Conservation (phyloP, 2,797 vertebrate genomes). For the Numenius phaeopus region DNA sequence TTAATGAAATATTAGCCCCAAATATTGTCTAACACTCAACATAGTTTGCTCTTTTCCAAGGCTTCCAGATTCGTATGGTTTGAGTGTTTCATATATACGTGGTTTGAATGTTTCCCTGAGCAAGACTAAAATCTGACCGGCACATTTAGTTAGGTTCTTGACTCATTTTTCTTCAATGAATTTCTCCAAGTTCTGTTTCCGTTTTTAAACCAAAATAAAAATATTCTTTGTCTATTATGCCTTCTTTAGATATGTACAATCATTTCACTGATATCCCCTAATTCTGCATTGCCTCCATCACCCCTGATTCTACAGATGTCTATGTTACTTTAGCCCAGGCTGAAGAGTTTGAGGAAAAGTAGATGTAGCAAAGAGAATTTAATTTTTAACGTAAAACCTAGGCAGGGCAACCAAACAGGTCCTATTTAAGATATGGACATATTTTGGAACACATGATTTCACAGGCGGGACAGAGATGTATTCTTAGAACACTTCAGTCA, state of each 20-base stretch:
- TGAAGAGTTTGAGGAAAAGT: background rate
- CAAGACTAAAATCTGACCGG: background rate
- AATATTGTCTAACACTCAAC: background rate
- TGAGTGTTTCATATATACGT: background rate
- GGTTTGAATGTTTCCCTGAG: background rate
- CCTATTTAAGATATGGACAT: background rate
- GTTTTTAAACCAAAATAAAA: background rate
- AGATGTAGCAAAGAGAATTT: background rate
- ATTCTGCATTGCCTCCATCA: background rate
- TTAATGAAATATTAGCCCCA: background rate
- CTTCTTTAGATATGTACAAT: background rate
- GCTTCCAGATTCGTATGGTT: background rate
- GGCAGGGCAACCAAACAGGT: background rate
- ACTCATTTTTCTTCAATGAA: background rate
- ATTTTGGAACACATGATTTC: background rate
- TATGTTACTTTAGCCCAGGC: rapidly evolving
- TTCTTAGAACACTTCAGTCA: background rate
- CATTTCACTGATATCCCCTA: background rate
- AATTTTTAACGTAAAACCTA: background rate
- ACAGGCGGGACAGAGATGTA: background rate
- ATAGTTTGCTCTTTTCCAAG: background rate
- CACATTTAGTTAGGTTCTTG: background rate
- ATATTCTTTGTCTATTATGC: background rate
- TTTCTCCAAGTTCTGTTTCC: background rate
- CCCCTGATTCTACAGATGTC: background rate